These are phyloP conservation scores for Phalacrocorax aristotelis DNA, from an alignment of 2,113 vertebrate species.

Conservation along the genomic window DNA sequence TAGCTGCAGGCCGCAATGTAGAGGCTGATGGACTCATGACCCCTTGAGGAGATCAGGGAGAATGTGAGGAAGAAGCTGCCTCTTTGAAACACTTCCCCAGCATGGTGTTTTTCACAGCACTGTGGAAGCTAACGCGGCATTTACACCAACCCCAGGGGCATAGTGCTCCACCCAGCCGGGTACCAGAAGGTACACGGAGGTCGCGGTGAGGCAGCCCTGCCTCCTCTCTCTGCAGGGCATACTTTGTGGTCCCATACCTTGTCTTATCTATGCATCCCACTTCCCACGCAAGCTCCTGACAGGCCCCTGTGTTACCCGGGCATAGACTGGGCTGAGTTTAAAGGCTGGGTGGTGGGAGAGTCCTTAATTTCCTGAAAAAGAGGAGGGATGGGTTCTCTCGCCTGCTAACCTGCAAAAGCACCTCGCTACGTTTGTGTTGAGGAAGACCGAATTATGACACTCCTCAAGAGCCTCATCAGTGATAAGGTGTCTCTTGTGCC, in stretches of 20 bases:
- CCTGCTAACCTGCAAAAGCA: neutral
- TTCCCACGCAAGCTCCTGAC: neutral
- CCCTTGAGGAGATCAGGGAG: neutral
- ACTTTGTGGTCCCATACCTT: fast-evolving
- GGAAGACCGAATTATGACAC: neutral
- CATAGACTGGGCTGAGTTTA: neutral
- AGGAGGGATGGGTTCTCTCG: neutral
- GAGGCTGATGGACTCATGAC: neutral
- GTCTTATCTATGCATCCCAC: fast-evolving
- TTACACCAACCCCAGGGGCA: conserved; percentile 95
- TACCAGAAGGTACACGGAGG: conserved; percentile 97
- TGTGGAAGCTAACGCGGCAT: conserved; percentile 53
- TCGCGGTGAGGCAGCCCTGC: conserved; percentile 85
- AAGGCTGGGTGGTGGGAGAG: neutral
- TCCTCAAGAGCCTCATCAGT: neutral
- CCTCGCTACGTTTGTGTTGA: neutral
- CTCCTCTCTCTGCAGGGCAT: fast-evolving
- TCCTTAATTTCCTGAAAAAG: neutral
- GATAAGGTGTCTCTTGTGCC: neutral
- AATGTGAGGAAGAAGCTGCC: neutral
- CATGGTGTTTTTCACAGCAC: fast-evolving
- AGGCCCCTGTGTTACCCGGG: fast-evolving
- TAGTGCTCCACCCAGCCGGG: conserved; percentile 92
- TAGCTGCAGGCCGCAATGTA: neutral
- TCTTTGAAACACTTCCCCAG: neutral